Base-by-base conservation (phyloP, 2,888 invertebrate genomes). In the Cheiracanthium punctorium region DNA sequence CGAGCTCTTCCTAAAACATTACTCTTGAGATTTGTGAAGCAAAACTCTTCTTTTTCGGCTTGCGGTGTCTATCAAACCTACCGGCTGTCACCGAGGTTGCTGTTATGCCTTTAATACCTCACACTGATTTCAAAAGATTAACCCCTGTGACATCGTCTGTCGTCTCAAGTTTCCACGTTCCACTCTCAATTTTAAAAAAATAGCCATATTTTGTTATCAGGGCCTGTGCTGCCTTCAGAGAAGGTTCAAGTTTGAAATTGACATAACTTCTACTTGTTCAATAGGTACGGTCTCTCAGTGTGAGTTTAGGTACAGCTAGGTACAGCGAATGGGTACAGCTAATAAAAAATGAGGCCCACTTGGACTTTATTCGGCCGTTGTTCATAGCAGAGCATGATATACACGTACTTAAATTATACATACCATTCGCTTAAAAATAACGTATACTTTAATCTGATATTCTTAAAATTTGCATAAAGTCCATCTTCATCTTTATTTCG, bases 101-200 rank as follows among this genome's bases (percentile, higher is more conserved):
- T 24, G 43, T 52, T 67, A 74, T 74, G 81, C 74, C 37, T 81
- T 74, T 81, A 81, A 81, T 81, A 81, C 81, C 73, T 69, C 30
- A 81, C 74, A 74, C 81, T 69, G 81, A 81, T 74, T 73, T 74
- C 67, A 41, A 48, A 67, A 74, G 81, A 81, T 81, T 81, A 81
- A 81, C 81, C 81, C 69, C 32, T 28, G 8, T 73, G 81, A 81
- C 81, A 73, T 67, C 41, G n/a, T 69, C 33, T 67, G 73, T 74
- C 81, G 74, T 74, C 81, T 81, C 69, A 81, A 73, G 73, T 81
- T 81, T 67, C 74, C 28, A 81, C 20, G 32, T 73, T 41, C 73
- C 72, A 65, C 74, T 48, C 74, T 74, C 81, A 74, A 67, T 81
- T 81, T 24, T n/a, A n/a, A 72, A 80, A 32, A 80, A 71, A 80